Base-by-base conservation (phyloP, 1,140 invertebrate species). In the Hyposmocoma kahamanoa region DNA sequence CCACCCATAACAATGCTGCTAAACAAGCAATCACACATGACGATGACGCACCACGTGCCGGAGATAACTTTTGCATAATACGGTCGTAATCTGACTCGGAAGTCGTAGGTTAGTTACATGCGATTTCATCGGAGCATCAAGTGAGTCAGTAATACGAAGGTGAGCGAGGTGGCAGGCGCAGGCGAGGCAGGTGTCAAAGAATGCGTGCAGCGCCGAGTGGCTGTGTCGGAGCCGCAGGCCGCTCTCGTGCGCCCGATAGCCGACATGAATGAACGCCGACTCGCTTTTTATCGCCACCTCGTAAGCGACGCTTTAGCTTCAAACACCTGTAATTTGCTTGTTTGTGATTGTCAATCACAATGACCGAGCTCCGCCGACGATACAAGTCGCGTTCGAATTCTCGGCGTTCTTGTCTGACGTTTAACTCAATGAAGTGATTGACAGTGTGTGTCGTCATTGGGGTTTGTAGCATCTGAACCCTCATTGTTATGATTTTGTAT, bases 201-300 rank as follows among this genome's bases (percentile, higher is more conserved):
- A 67, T 67, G 71, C 72, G 71, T 71, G 63, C 64, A 62, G 56
- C 51, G 53, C 53, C 56, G 56, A 43, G 50, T 9, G 24, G 46
- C 61, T 28, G 36, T 42, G 26, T 24, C 36, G 47, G 2, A 45
- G 57, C 56, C 52, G 53, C 42, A 44, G 57, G 53, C 62, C 34
- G 47, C 17, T 20, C 10, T 20, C 1, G 18, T 13, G 19, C 11
- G 38, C 38, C 18, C 19, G n/a, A n/a, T n/a, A n/a, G n/a, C n/a
- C n/a, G n/a, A n/a, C 32, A 36, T 36, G 32, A 36, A 36, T 36
- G 64, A 55, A 59, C 62, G 59, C 59, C 56, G 59, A 71, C 64
- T 67, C 64, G 63, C 73, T 75, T 82, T 81, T 82, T 82, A 77
- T 77, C 72, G 67, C 59, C 62, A 62, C 70, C 68, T 64, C 62